These are phyloP conservation scores for Petrocephalus zakoni DNA, from an alignment of 2,113 vertebrate species.

Conservation along the genomic window DNA sequence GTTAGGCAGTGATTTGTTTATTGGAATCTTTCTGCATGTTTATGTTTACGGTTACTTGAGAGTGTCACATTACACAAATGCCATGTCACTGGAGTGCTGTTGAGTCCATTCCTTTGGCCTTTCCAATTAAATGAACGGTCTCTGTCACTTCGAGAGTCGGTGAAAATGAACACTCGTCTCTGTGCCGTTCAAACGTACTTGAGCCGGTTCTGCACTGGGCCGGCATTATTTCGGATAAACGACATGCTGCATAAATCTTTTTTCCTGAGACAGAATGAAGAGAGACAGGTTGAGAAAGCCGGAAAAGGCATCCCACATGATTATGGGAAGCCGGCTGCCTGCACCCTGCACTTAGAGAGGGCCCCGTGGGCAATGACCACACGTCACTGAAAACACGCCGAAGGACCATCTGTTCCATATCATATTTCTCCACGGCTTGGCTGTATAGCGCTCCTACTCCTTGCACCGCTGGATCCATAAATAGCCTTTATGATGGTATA, in stretches of 20 bases:
- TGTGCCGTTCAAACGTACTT: neutral
- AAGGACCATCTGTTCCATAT: neutral
- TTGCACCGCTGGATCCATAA: neutral
- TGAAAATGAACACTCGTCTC: neutral
- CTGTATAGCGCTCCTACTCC: neutral
- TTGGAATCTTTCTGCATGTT: neutral
- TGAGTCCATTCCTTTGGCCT: neutral
- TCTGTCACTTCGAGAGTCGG: neutral
- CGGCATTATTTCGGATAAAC: neutral
- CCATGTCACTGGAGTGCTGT: neutral
- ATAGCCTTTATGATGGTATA: constrained; percentile 10
- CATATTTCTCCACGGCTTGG: neutral
- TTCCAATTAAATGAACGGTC: neutral
- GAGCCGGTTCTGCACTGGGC: neutral
- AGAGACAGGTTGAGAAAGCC: neutral
- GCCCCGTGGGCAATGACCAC: neutral
- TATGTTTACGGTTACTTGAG: neutral
- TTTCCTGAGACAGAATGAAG: neutral
- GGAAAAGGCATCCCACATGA: neutral
- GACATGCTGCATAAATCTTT: neutral
- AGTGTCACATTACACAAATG: neutral
- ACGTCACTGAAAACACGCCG: neutral
- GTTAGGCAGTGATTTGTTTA: neutral
- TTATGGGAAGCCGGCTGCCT: neutral
- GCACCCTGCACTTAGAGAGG: neutral